Percentiles rank a stretch among this genome's conserved stretches.
phyloP scores from a whole-genome alignment of 2,113 vertebrate species.

The Argyrosomus japonicus region DNA sequence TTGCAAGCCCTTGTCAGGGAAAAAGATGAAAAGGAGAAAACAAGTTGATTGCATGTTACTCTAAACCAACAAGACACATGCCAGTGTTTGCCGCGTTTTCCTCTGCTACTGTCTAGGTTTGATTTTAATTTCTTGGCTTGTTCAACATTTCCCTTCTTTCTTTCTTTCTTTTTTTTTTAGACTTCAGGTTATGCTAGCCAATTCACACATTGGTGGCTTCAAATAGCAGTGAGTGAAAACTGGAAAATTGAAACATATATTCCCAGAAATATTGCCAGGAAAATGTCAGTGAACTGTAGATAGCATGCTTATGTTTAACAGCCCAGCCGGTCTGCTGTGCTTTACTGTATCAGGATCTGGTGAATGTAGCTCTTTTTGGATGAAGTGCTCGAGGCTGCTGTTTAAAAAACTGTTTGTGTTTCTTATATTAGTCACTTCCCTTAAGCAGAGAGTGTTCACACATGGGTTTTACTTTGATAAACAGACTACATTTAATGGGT shows the following conservation, averaged over 20 bases:
- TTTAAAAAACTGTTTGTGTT: conserved; percentile 15
- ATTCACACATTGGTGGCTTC: conserved; percentile 48
- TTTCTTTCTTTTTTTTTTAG: conserved; percentile 41
- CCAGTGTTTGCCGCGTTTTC: conserved; percentile 50
- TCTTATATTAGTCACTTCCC: conserved; percentile 7
- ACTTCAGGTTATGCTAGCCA: conserved; percentile 14
- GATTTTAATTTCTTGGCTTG: conserved; percentile 65
- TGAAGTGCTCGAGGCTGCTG: background rate
- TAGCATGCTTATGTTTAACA: conserved; percentile 44
- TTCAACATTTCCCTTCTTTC: conserved; percentile 61
- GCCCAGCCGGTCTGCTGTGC: conserved; percentile 3
- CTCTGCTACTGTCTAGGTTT: conserved; percentile 57
- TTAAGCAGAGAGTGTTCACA: conserved; percentile 9
- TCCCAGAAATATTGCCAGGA: conserved; percentile 54
- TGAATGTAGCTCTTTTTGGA: conserved; percentile 20
- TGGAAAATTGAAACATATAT: conserved; percentile 55
- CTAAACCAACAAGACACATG: conserved; percentile 60
- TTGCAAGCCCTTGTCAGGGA: conserved; percentile 51
- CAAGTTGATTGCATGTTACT: conserved; percentile 70
- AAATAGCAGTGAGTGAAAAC: conserved; percentile 45
- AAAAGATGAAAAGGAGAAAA: conserved; percentile 60
- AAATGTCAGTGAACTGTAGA: conserved; percentile 60
- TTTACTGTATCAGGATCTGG: conserved; percentile 32
- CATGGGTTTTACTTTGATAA: conserved; percentile 9
- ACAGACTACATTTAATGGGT: background rate